Conservation (phyloP, 64 coral and sea anemone species). For the Pocillopora verrucosa region DNA sequence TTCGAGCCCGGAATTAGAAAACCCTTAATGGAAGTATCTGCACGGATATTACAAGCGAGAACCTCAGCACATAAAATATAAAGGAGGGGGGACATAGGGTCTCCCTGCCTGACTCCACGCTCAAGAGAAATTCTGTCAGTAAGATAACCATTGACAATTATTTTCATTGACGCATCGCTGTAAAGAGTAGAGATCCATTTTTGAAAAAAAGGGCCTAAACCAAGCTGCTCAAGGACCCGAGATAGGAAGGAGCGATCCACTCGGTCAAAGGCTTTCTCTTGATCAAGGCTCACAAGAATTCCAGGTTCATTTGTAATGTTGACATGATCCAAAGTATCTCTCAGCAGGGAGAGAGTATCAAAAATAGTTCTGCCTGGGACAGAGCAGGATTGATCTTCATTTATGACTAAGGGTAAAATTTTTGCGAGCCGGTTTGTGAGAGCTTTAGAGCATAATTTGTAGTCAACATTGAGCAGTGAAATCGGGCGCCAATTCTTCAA, state of each 20-base stretch:
- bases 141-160: background rate
- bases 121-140: background rate
- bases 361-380: conserved; percentile 35
- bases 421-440: background rate
- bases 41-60: background rate
- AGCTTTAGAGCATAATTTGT: background rate
- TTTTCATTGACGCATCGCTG: background rate
- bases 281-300: conserved; percentile 10
- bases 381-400: conserved; percentile 17
- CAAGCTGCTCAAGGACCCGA: conserved; percentile 1
- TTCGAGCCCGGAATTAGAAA: background rate
- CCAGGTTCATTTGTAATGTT: background rate
- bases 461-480: conserved; percentile 4
- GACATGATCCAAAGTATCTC: conserved; percentile 22
- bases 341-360: background rate
- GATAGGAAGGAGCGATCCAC: conserved; percentile 29
- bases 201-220: conserved; percentile 1
- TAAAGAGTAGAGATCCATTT: conserved; percentile 27
- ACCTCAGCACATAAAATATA: conserved; percentile 37
- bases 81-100: conserved; percentile 8
- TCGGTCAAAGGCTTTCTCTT: conserved; percentile 60
- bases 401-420: background rate
- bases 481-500: conserved; percentile 7
- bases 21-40: background rate
- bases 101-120: conserved; percentile 52